Evolutionary conservation across 2,888 invertebrate species (phyloP), one percentile per base, ranked within the genome.

Genomic region (Elgonia sp.): DNA sequence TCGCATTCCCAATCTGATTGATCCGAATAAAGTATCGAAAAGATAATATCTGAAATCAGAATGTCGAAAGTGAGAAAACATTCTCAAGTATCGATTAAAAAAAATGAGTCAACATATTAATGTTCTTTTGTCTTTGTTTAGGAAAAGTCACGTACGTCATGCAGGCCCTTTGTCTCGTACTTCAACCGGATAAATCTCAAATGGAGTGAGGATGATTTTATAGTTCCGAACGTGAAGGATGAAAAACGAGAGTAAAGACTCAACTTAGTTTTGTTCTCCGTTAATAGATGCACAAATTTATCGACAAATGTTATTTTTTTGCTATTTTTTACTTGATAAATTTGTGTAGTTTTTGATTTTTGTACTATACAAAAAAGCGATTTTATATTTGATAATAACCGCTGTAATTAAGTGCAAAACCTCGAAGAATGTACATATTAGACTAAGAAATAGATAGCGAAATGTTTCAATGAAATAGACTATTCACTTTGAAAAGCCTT

Each of bases 131-230:
- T 92, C 91, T 90, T 90, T 91, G 96, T 96, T 73, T 95, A 97
- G 97, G 94, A 93, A 96, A 96, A 94, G 93, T 97, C 72, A 97
- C 97, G 90, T 96, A 96, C 94, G 94, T 96, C 65, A 95, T 96
- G 60, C 97, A 97, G 95, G 95, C 96, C 67, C 92, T 97, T 88
- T 96, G 97, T 93, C 95, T 96, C 93, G 97, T 96, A 80, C 97
- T 97, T 21, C 97, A 97, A 86, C 96, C 97, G 10, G 94, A 94
- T 65, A 90, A 92, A 90, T 89, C 77, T 39, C 53, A 80, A 69
- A 80, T 80, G 55, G 86, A 86, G 16, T 76, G 39, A 73, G 21
- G 10, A 80, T 9, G 14, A 53, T 21, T 63, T 62, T 1, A 16
- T 21, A 9, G 18, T 2, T 20, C 4, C 9, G 9, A n/a, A 53